These are phyloP conservation scores for Crematogaster levior DNA, from an alignment of 2,888 invertebrate species.

Conservation along the genomic window DNA sequence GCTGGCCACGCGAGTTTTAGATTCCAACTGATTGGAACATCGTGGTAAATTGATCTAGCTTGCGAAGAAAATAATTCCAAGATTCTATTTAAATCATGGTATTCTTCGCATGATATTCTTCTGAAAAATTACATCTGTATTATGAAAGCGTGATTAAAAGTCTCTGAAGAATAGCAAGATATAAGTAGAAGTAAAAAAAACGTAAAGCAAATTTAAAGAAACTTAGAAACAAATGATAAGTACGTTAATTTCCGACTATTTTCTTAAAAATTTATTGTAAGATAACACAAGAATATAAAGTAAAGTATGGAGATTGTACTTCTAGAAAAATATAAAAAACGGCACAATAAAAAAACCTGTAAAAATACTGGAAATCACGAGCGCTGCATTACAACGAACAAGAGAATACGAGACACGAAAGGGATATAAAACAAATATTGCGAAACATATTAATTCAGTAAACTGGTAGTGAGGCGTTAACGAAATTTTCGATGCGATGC, in stretches of 20 bases:
- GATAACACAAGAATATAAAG: conserved; percentile 78
- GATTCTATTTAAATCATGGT: not conserved
- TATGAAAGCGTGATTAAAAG: not conserved
- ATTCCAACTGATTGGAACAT: conserved; percentile 53
- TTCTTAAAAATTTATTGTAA: conserved; percentile 78
- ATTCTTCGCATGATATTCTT: too few species aligned
- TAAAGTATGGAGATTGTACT: conserved; percentile 66
- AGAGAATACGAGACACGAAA: conserved; percentile 18
- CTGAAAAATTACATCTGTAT: conserved; percentile 1
- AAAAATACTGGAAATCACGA: conserved; percentile 54
- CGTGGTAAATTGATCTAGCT: conserved; percentile 13
- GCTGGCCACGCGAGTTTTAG: conserved; percentile 41
- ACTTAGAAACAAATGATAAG: conserved; percentile 26
- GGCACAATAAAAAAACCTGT: not conserved
- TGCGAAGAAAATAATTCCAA: not conserved
- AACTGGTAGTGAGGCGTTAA: conserved; percentile 66
- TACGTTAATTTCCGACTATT: conserved; percentile 74
- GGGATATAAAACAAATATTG: conserved; percentile 75
- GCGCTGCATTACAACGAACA: conserved; percentile 40
- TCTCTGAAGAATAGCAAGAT: not conserved
- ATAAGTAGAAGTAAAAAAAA: not conserved
- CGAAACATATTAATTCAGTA: conserved; percentile 76
- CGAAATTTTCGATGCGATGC: conserved; percentile 67
- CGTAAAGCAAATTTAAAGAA: conserved; percentile 27
- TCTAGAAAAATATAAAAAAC: conserved; percentile 48